Base-by-base conservation (phyloP, 1,140 invertebrate genomes). In the Monomorium pharaonis region DNA sequence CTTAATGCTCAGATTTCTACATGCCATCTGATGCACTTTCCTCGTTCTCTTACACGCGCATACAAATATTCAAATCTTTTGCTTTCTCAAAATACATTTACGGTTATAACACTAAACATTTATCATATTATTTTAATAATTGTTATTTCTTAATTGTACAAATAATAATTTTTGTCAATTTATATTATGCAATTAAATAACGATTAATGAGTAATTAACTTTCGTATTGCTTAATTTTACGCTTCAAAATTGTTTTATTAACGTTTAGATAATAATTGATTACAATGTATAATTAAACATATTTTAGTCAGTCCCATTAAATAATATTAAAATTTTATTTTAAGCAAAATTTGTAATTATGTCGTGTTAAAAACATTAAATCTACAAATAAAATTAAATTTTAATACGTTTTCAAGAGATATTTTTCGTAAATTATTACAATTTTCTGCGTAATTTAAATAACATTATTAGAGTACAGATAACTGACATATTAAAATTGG, bases 61-160 rank as follows among this genome's bases (percentile, higher is more conserved):
- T n/a, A 7, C 14, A n/a, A 60, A 60, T 60, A 4, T 18, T 5
- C n/a, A 62, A 58, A 58, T 18, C 0, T n/a, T 30, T 33, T 27
- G 2, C 12, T 44, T 60, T 18, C 1, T 47, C 1, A 63, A 62
- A 77, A 47, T 47, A 5, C 7, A 10, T 58, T n/a, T 27, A 51
- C 7, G 30, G 2, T 1, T 21, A 30, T 70, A 30, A 2, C 27
- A 30, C n/a, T 10, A 18, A 49, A 51, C 18, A 33, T 33, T 65
- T 65, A n/a, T 42, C 6, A 24, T 49, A 42, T 16, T 47, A 70
- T 70, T 3, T 54, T 72, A n/a, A 72, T 72, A 16, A 65, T 69
- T 63, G 2, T 37, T 37, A 37, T 37, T 37, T 37, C 37, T 37
- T 69, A 18, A 21, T 51, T 33, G 4, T 3, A 72, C 33, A 54